These are phyloP conservation scores for Lontra canadensis DNA, from an alignment of 2,113 vertebrate species.

Conservation along the genomic window DNA sequence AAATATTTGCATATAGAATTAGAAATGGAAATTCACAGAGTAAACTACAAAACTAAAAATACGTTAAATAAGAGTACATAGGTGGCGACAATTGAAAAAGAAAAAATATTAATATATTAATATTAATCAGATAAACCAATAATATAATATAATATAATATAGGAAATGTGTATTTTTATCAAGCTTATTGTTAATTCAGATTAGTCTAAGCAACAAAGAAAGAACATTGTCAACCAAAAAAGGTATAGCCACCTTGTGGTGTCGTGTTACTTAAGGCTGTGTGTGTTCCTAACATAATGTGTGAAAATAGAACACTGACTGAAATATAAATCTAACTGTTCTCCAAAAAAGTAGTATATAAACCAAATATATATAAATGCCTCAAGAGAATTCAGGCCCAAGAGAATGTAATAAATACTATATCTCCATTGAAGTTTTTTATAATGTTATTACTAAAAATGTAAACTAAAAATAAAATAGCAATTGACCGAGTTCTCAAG, in stretches of 20 bases:
- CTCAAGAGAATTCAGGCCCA: slow-evolving; percentile 51
- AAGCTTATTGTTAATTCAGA: slow-evolving; percentile 10
- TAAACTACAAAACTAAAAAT: slow-evolving; percentile 23
- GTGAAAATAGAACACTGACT: slow-evolving; percentile 58
- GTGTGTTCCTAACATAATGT: slow-evolving; percentile 46
- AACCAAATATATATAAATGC: slow-evolving; percentile 58
- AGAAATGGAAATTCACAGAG: slow-evolving; percentile 16
- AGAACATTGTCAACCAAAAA: slow-evolving; percentile 39
- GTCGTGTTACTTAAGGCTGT: slow-evolving; percentile 66
- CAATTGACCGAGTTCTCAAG: slow-evolving; percentile 60
- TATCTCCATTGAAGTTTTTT: slow-evolving; percentile 46
- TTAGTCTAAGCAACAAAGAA: slow-evolving; percentile 8
- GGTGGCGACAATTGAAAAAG: neutral
- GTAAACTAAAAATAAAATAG: slow-evolving; percentile 60
- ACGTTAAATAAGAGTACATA: neutral
- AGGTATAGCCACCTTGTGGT: neutral
- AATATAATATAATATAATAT: neutral
- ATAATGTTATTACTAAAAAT: slow-evolving; percentile 64
- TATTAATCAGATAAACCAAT: neutral
- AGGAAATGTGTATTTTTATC: slow-evolving; percentile 19
- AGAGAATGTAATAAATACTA: slow-evolving; percentile 51
- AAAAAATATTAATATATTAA: neutral
- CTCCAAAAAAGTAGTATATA: slow-evolving; percentile 28
- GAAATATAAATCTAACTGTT: slow-evolving; percentile 57
- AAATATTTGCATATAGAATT: neutral